Evolutionary conservation across 2,888 invertebrate species (phyloP), one percentile per base, ranked within the genome.

Genomic region (Fabriciana adippe): DNA sequence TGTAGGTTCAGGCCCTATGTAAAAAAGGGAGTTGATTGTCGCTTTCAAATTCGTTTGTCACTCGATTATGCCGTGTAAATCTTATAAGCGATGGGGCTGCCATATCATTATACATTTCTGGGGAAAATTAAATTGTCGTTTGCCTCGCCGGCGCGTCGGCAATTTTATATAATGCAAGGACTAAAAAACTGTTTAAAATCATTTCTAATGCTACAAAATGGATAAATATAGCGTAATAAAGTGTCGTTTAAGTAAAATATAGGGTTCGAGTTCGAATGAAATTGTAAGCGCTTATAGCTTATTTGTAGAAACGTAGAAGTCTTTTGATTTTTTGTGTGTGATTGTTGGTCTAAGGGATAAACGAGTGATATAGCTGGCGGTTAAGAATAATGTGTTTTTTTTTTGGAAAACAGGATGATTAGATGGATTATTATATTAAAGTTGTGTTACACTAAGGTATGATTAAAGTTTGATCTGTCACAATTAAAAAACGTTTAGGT

Each of bases 161-260:
- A 88, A 91, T 90, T 91, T 89, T 74, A 74, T 73, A 78, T 81
- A 67, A 72, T 69, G 55, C 68, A 62, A 61, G 57, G 68, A 69
- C 31, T 51, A 56, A 67, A 63, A 57, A 50, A 54, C 56, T 62
- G 55, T 56, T 66, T 63, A 83, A 78, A 81, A 85, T 85, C 80
- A 77, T 79, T 87, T 85, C 89, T 89, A 91, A 90, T 91, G 82
- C 87, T 83, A 84, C 85, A 87, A 88, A 88, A 86, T 81, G 88
- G 86, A 88, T 91, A 90, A 90, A 83, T 80, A 81, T 73, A 76
- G 82, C 81, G 85, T 92, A 90, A 91, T 89, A 92, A 91, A 92
- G 87, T 92, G 92, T 90, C 92, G 90, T 91, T 92, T 92, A 90
- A 83, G 82, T 85, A 88, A 92, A 92, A 83, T 86, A 92, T 83